phyloP scores from a whole-genome alignment of 35 echinoderm and acorn worm genomes.

The Eucidaris tribuloides region DNA sequence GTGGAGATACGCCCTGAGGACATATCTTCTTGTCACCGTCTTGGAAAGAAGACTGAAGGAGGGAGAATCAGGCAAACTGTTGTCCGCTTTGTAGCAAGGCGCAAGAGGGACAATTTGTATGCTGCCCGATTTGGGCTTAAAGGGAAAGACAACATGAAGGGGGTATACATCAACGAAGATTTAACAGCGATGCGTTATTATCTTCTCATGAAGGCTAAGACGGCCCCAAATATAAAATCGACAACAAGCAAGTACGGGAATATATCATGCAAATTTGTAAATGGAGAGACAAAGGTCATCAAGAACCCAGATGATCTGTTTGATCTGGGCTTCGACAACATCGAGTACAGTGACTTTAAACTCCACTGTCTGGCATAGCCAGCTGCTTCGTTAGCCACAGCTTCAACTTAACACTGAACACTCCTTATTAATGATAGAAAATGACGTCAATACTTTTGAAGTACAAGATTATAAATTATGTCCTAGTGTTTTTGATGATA shows the following conservation, averaged over 20 bases:
- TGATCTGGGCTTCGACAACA: conserved; percentile 7
- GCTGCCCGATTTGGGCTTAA: too few species aligned
- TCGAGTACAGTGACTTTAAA: conserved; percentile 8
- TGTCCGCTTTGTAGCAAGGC: not conserved
- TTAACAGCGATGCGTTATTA: not conserved
- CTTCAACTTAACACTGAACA: not conserved
- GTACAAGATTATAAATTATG: not conserved
- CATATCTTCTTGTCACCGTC: conserved; percentile 9
- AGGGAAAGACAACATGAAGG: too few species aligned
- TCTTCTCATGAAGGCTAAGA: too few species aligned
- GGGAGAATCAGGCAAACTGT: not conserved
- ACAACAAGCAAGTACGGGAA: not conserved
- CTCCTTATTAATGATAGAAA: conserved; percentile 18
- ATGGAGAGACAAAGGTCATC: not conserved
- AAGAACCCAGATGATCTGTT: conserved; percentile 14
- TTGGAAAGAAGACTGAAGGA: not conserved
- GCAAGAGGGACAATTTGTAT: not conserved
- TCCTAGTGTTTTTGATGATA: conserved; percentile 12
- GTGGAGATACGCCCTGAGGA: conserved; percentile 7
- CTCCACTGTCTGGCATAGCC: conserved; percentile 12
- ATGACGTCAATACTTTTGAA: conserved; percentile 4
- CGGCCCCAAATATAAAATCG: too few species aligned
- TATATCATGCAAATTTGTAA: not conserved
- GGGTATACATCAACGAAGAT: too few species aligned
- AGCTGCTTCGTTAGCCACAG: not conserved